Evolutionary conservation across 2,113 vertebrate genomes (phyloP).

Genomic region (Coptodon bakossiorum): DNA sequence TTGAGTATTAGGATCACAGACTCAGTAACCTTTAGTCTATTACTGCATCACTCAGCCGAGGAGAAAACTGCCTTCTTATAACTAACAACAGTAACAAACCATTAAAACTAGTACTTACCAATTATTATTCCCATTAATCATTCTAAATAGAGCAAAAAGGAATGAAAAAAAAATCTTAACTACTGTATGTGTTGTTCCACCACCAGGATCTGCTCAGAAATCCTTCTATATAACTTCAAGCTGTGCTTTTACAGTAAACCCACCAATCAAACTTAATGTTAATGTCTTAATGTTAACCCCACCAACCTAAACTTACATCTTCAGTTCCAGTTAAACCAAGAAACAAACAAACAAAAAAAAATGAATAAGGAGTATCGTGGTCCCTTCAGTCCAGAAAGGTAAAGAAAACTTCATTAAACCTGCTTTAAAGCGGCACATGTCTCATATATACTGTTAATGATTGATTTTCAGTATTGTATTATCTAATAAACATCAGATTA

Average conservation of each 20-base stretch:
- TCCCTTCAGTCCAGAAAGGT: background rate
- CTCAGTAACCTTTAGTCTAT: background rate
- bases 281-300: background rate
- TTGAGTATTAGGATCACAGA: background rate
- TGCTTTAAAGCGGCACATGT: background rate
- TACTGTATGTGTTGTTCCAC: background rate
- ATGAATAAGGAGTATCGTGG: background rate
- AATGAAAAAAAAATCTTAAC: background rate
- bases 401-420: background rate
- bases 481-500: background rate
- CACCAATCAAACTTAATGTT: background rate
- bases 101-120: background rate
- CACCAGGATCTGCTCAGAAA: background rate
- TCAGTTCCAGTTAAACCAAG: background rate
- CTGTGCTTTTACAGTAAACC: background rate
- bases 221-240: background rate
- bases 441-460: background rate
- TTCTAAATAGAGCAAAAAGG: background rate
- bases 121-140: background rate
- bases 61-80: background rate
- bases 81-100: background rate
- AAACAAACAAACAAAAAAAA: background rate
- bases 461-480: background rate
- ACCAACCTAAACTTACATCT: background rate
- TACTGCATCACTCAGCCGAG: background rate